These are phyloP conservation scores for Oscheius sp. DNA, from an alignment of 1,140 invertebrate species.

Conservation along the genomic window DNA sequence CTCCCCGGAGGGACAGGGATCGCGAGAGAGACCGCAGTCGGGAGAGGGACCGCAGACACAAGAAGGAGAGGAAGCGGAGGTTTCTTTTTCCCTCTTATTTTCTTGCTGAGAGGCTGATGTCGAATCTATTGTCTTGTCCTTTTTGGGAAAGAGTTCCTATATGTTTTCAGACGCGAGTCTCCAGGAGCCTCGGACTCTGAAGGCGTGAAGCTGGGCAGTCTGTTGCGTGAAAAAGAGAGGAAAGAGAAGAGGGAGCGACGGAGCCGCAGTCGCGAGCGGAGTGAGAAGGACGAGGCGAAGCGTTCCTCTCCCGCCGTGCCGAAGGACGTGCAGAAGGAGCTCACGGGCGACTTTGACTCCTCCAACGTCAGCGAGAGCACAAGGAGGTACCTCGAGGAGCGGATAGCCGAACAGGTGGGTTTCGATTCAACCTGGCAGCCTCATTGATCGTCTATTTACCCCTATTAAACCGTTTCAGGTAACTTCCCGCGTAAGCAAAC, in stretches of 20 bases:
- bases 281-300: not conserved
- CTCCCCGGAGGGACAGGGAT: constrained; percentile 11
- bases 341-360: constrained; percentile 14
- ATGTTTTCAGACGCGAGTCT: not conserved
- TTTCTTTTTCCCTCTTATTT: not conserved
- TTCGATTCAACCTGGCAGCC: not conserved
- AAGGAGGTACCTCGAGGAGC: constrained; percentile 1
- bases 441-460: not conserved
- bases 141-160: no score
- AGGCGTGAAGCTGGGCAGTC: not conserved
- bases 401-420: constrained; percentile 20
- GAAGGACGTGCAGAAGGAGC: not conserved
- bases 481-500: constrained; percentile 17
- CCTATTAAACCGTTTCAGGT: constrained; percentile 1
- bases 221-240: not conserved
- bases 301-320: not conserved
- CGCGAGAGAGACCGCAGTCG: not conserved
- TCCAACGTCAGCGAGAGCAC: constrained; percentile 6
- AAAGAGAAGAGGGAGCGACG: not conserved
- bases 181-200: not conserved
- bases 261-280: not conserved
- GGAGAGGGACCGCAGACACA: constrained; percentile 4
- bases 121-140: not conserved
- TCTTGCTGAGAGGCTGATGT: not conserved
- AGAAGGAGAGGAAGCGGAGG: constrained; percentile 17